Percentiles rank a stretch among this genome's conserved stretches.
Conservation (phyloP, 2,797 vertebrate species). For the Rhinogobio ventralis region DNA sequence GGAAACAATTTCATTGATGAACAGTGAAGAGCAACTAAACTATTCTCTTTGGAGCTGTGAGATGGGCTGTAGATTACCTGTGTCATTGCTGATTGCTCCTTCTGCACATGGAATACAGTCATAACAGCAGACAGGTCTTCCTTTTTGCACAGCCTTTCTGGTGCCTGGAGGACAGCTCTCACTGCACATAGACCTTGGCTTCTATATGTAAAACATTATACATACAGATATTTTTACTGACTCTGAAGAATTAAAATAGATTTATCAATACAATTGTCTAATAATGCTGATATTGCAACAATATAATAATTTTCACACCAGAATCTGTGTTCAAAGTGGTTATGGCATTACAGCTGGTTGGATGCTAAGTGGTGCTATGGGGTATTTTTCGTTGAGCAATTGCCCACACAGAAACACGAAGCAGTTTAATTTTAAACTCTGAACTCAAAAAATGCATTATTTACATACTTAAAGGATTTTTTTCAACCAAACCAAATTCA, state of each 20-base stretch:
- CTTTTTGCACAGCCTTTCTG: conserved; percentile 74
- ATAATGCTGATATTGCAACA: neutral
- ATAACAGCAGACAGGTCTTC: conserved; percentile 75
- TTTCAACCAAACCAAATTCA: too few relatives aligned
- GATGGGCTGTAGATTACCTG: conserved; percentile 67
- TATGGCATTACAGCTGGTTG: neutral
- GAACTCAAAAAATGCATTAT: too few relatives aligned
- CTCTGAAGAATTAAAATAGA: neutral
- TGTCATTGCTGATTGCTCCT: conserved; percentile 77
- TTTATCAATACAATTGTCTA: neutral
- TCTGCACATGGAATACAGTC: conserved; percentile 75
- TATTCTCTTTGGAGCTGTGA: conserved; percentile 16
- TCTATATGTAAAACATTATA: conserved; percentile 52
- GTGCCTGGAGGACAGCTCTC: conserved; percentile 74
- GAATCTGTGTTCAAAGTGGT: neutral
- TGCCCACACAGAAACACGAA: too few relatives aligned
- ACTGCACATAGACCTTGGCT: conserved; percentile 78
- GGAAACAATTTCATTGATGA: neutral
- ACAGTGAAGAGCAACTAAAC: conserved; percentile 48
- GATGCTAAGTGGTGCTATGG: neutral
- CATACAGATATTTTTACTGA: neutral
- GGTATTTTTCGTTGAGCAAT: neutral
- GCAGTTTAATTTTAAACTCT: too few relatives aligned
- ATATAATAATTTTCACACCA: neutral
- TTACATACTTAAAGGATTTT: too few relatives aligned